Conservation (phyloP, 2,113 vertebrate genomes). For the Rhinolophus sinicus region DNA sequence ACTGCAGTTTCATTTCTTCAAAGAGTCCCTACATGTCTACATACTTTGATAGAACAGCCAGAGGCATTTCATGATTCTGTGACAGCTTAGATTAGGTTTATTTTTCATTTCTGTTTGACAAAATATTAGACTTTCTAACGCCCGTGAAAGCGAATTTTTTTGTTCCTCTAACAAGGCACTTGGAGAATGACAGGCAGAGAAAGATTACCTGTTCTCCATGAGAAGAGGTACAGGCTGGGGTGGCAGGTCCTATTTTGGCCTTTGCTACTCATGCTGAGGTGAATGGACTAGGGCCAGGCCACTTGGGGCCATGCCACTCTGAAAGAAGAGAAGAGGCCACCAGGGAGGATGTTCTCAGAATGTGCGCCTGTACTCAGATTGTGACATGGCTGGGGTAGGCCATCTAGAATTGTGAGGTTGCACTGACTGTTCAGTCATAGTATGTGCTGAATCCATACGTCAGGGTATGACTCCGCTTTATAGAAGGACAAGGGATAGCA, state of each 20-base stretch:
- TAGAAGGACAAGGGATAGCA: not conserved
- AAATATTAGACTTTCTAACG: slow-evolving; percentile 78
- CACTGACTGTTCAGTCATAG: not conserved
- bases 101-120: slow-evolving; percentile 82
- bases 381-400: not conserved
- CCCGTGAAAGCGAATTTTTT: slow-evolving; percentile 44
- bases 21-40: slow-evolving; percentile 78
- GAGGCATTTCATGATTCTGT: slow-evolving; percentile 81
- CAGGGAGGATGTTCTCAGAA: not conserved
- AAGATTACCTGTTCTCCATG: not conserved
- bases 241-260: not conserved
- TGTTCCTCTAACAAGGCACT: slow-evolving; percentile 40
- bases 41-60: slow-evolving; percentile 81
- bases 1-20: slow-evolving; percentile 86
- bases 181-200: not conserved
- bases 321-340: not conserved
- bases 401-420: not conserved
- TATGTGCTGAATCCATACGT: not conserved
- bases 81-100: slow-evolving; percentile 82
- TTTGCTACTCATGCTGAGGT: not conserved
- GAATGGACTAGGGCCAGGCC: not conserved
- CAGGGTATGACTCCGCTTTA: not conserved
- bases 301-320: not conserved
- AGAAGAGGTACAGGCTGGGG: not conserved
- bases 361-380: not conserved